Evolutionary conservation across 2,113 vertebrate genomes (phyloP), one percentile per base, ranked within the genome.

Genomic region (Cnemophilus loriae): DNA sequence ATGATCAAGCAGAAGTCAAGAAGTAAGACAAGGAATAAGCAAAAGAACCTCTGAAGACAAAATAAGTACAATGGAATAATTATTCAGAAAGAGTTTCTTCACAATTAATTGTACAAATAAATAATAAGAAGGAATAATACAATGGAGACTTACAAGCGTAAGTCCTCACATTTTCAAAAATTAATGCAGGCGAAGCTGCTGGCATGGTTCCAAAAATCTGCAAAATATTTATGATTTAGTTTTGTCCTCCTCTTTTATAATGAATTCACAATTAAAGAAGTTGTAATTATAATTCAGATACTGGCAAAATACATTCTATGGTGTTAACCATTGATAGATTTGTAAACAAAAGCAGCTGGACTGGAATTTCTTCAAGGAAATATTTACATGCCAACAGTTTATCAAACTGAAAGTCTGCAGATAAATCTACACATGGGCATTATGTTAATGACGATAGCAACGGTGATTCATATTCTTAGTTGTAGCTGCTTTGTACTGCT

Each of bases 341-440:
- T 98, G 97, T 98, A 98, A 98, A 98, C 98, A 98, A 98, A 98
- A 98, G 97, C 98, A 98, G 96, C 98, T 98, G 98, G 98, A 98
- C 98, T 98, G 93, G 95, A 98, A 98, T 98, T 97, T 98, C 97
- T 98, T 98, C 97, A 97, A 97, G 97, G 97, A 98, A 98, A 98
- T 98, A 98, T 98, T 98, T 98, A 96, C 94, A 98, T 93, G 96
- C 95, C 96, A 97, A 97, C 97, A 98, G 98, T 98, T 98, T 97
- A 98, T 98, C 98, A 98, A 97, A 97, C 86, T 97, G 97, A 97
- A 98, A 98, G 96, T 97, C 95, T 96, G 97, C 95, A 96, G 97
- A 97, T 98, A 98, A 98, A 98, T 98, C 97, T 96, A 96, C 97
- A 97, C 96, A 91, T 87, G 95, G 95, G 90, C 92, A 97, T 97